A percentile compares a stretch with the other conserved stretches of the same genome.
These are phyloP conservation scores for Pleuronectes platessa DNA, from an alignment of 2,113 vertebrate genomes.

Conservation along the genomic window DNA sequence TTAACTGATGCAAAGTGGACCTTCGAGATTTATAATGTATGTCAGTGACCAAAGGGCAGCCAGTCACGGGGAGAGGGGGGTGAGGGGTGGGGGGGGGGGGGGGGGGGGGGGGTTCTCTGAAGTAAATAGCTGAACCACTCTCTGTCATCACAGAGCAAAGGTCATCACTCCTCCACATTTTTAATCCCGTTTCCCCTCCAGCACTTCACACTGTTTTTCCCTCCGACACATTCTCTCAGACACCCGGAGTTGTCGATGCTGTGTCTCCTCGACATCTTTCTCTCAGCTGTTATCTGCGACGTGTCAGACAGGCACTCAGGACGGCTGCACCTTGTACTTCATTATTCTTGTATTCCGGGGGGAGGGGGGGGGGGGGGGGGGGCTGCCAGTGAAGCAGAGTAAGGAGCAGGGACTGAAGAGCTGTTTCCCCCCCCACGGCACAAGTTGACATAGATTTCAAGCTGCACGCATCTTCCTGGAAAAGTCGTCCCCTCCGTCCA, in stretches of 20 bases:
- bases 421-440: constrained; percentile 28
- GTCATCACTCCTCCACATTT: constrained; percentile 2
- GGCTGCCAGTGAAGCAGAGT: constrained; percentile 29
- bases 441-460: constrained; percentile 58
- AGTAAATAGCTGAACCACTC: neutral
- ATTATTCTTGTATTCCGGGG: constrained; percentile 38
- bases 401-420: constrained; percentile 20
- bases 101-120: too few relatives aligned
- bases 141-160: constrained; percentile 41
- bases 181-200: constrained; percentile 12
- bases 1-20: constrained; percentile 10
- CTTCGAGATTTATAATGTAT: neutral
- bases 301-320: constrained; percentile 24
- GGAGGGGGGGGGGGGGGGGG: neutral
- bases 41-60: constrained; percentile 24
- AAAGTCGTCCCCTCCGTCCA: constrained; percentile 35
- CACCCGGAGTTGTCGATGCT: constrained; percentile 13
- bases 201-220: neutral
- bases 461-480: constrained; percentile 31
- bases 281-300: constrained; percentile 25
- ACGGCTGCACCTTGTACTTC: constrained; percentile 42
- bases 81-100: too few relatives aligned
- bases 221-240: constrained; percentile 27
- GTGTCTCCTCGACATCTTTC: constrained; percentile 25
- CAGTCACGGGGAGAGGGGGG: neutral